Conservation (phyloP, 1,140 invertebrate genomes). For the Cydia pomonella region DNA sequence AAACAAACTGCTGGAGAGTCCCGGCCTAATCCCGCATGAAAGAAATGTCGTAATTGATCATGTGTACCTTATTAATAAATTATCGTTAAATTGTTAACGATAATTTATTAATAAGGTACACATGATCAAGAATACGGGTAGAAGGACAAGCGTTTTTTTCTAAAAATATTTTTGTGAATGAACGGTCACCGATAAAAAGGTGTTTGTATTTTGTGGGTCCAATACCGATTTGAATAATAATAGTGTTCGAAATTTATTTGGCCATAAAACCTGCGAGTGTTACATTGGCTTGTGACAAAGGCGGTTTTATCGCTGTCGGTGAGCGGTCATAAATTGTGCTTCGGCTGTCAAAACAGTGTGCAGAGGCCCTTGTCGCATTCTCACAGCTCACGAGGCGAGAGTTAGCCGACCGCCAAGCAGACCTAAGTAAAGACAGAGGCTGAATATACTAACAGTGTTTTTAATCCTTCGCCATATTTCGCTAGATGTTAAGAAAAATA, state of each 20-base stretch:
- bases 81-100: constrained; percentile 41
- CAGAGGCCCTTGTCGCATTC: constrained; percentile 42
- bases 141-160: constrained; percentile 50
- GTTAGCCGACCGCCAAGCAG: not conserved
- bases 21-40: constrained; percentile 46
- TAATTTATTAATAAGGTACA: constrained; percentile 54
- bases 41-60: constrained; percentile 52
- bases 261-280: constrained; percentile 71
- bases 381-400: not conserved
- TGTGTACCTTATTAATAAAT: constrained; percentile 54
- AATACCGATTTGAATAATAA: constrained; percentile 75
- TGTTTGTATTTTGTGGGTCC: constrained; percentile 69
- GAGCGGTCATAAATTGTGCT: constrained; percentile 72
- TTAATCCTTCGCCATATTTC: too few species aligned
- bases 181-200: constrained; percentile 57
- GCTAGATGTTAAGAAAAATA: too few species aligned
- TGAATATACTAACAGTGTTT: not conserved
- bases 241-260: constrained; percentile 78
- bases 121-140: constrained; percentile 48
- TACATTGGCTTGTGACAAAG: constrained; percentile 71
- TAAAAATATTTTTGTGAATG: constrained; percentile 67
- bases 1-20: constrained; percentile 42
- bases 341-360: constrained; percentile 65
- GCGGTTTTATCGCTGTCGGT: constrained; percentile 69
- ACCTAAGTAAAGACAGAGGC: not conserved